These are phyloP conservation scores for Salvelinus namaycush DNA, from an alignment of 2,113 vertebrate genomes.

Conservation along the genomic window DNA sequence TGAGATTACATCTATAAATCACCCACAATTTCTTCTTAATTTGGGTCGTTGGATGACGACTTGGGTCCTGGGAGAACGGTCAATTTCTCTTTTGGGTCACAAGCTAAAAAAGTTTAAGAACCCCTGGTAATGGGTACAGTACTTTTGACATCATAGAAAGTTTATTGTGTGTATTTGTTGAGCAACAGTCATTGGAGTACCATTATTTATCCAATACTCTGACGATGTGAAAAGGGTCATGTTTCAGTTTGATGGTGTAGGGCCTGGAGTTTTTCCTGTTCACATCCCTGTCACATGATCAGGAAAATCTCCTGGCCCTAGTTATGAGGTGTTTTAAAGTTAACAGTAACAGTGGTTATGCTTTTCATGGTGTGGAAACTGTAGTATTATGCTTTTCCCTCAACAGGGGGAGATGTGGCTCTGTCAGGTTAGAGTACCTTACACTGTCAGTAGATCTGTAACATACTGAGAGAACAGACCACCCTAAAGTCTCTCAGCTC, in stretches of 20 bases:
- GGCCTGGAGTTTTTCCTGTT: too few relatives aligned
- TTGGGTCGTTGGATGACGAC: too few relatives aligned
- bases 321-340: not conserved
- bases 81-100: too few relatives aligned
- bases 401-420: conserved; percentile 68
- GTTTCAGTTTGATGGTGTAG: not conserved
- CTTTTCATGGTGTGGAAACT: conserved; percentile 1
- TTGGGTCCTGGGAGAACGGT: too few relatives aligned
- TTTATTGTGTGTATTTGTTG: not conserved
- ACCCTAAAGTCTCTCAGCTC: too few relatives aligned
- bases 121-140: not conserved
- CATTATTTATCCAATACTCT: not conserved
- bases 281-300: conserved; percentile 8
- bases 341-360: too few relatives aligned
- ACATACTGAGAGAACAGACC: too few relatives aligned
- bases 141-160: not conserved
- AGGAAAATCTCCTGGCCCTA: conserved; percentile 7
- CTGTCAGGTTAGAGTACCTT: conserved; percentile 34
- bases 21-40: too few relatives aligned
- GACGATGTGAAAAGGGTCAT: not conserved
- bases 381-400: conserved; percentile 43
- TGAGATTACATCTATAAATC: too few relatives aligned
- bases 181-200: not conserved
- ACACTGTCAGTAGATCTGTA: conserved; percentile 3
- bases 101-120: too few relatives aligned